A percentile compares a stretch with the other conserved stretches of the same genome.
These are phyloP conservation scores for Micrasema minimum DNA, from an alignment of 1,140 invertebrate genomes.

Conservation along the genomic window DNA sequence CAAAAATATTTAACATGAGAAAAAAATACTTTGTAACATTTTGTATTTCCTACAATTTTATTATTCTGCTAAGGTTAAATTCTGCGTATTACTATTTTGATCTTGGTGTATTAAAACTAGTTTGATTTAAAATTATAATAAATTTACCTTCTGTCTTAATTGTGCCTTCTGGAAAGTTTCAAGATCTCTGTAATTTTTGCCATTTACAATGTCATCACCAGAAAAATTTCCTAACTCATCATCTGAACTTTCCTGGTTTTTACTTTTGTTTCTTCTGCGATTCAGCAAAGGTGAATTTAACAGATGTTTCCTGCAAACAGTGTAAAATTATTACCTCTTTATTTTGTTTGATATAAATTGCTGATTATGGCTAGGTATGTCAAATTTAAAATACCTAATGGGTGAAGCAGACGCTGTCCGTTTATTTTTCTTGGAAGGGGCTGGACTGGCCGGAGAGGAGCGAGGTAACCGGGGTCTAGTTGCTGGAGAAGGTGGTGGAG, in stretches of 20 bases:
- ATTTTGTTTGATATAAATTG: too few relatives aligned
- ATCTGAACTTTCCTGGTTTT: slow-evolving; percentile 86
- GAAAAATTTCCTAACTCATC: slow-evolving; percentile 77
- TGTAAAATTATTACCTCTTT: too few relatives aligned
- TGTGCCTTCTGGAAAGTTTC: slow-evolving; percentile 96
- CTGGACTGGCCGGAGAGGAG: slow-evolving; percentile 77
- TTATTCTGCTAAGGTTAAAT: too few relatives aligned
- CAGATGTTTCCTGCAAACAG: slow-evolving; percentile 69
- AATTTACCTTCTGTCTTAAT: slow-evolving; percentile 88
- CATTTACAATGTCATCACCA: slow-evolving; percentile 71
- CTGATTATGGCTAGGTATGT: too few relatives aligned
- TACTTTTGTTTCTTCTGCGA: slow-evolving; percentile 77
- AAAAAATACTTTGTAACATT: too few relatives aligned
- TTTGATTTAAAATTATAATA: slow-evolving; percentile 22
- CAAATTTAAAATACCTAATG: too few relatives aligned
- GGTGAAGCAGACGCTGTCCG: slow-evolving; percentile 82
- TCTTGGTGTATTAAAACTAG: too few relatives aligned
- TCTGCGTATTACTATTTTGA: too few relatives aligned
- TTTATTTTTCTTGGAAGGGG: slow-evolving; percentile 76
- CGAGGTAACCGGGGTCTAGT: slow-evolving; percentile 70
- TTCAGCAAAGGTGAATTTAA: slow-evolving; percentile 84
- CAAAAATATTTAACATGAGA: too few relatives aligned
- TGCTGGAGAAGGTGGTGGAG: slow-evolving; percentile 68
- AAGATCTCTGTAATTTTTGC: slow-evolving; percentile 84
- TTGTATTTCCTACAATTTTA: too few relatives aligned